A percentile compares a stretch with the other conserved stretches of the same genome.
phyloP scores from a whole-genome alignment of 2,797 vertebrate genomes.

The Pampus argenteus region DNA sequence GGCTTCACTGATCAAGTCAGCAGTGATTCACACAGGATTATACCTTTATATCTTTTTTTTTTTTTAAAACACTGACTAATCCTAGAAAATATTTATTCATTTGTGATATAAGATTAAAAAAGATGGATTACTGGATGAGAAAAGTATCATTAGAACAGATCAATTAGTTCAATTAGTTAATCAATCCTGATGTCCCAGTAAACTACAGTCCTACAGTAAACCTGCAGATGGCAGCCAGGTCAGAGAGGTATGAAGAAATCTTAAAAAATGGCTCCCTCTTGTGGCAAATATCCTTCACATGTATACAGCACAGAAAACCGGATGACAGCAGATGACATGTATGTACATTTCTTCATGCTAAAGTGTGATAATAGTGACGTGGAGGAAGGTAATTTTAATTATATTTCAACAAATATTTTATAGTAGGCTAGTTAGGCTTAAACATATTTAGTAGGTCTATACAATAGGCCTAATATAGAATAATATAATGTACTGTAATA shows the following conservation, averaged over 20 bases:
- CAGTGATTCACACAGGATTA: background rate
- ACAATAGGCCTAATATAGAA: background rate
- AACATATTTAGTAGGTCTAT: background rate
- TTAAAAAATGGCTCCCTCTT: slow-evolving; percentile 63
- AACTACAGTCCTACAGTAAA: background rate
- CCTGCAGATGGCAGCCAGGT: background rate
- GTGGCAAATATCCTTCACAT: slow-evolving; percentile 36
- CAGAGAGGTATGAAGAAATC: background rate
- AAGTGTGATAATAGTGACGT: background rate
- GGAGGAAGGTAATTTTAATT: background rate
- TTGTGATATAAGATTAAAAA: background rate
- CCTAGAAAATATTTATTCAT: background rate
- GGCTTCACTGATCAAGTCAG: background rate
- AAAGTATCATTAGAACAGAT: background rate
- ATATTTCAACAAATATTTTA: too few species aligned
- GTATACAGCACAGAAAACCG: background rate
- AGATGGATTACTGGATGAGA: background rate
- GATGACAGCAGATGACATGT: background rate
- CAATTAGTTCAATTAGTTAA: background rate
- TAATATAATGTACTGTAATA: background rate
- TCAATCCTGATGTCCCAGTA: background rate
- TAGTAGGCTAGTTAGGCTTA: too few species aligned
- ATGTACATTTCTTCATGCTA: background rate
- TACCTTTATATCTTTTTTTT: background rate
- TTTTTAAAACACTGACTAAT: background rate